Evolutionary conservation across 1,140 invertebrate species (phyloP).

Genomic region (Solen grandis): DNA sequence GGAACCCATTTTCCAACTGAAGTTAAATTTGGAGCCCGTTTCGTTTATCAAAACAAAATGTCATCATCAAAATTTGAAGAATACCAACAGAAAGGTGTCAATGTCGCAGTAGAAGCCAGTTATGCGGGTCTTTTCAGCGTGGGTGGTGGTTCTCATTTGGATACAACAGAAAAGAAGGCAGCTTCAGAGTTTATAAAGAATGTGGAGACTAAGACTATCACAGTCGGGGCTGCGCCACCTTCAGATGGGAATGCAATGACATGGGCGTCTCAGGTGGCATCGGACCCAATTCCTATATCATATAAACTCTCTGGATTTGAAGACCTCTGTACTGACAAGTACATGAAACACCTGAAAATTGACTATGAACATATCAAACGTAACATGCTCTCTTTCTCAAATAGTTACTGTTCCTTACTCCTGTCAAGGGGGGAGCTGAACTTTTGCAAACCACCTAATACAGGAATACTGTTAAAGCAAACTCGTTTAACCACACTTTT

Average conservation of each 20-base stretch:
- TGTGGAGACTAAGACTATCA: slow-evolving; percentile 21
- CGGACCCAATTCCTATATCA: slow-evolving; percentile 17
- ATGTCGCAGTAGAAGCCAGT: slow-evolving; percentile 21
- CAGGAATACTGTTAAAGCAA: slow-evolving; percentile 19
- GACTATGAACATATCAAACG: slow-evolving; percentile 29
- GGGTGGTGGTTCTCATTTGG: slow-evolving; percentile 20
- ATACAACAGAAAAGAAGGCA: slow-evolving; percentile 6
- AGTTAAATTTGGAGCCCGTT: slow-evolving; percentile 36
- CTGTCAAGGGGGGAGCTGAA: slow-evolving; percentile 16
- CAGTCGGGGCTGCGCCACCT: slow-evolving; percentile 12
- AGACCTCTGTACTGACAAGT: slow-evolving; percentile 30
- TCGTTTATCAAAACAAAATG: slow-evolving; percentile 42
- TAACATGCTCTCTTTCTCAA: slow-evolving; percentile 9
- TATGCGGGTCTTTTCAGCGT: slow-evolving; percentile 8
- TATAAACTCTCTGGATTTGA: no score
- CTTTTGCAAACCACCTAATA: neutral
- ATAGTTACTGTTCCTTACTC: slow-evolving; percentile 23
- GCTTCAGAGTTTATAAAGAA: slow-evolving; percentile 16
- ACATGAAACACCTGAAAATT: slow-evolving; percentile 23
- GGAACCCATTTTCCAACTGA: slow-evolving; percentile 48
- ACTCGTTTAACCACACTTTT: neutral
- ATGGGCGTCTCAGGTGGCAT: slow-evolving; percentile 12
- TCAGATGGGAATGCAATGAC: slow-evolving; percentile 11
- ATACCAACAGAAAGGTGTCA: neutral
- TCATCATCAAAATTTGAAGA: slow-evolving; percentile 4